phyloP scores from a whole-genome alignment of 2,797 vertebrate species.

The Lacerta bilineata region DNA sequence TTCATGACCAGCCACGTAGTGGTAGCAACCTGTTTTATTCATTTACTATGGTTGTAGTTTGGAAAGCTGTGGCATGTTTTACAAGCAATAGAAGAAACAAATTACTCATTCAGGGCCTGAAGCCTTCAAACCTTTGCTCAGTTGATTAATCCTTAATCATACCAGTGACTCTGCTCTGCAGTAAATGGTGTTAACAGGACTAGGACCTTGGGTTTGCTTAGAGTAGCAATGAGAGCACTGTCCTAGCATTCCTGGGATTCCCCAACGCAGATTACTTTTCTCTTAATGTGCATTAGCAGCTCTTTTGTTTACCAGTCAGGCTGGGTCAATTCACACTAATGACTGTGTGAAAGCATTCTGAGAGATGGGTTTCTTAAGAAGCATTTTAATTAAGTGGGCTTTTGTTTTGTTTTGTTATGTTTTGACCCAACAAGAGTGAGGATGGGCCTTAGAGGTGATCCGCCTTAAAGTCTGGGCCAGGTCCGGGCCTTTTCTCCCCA shows the following conservation, averaged over 20 bases:
- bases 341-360: not conserved
- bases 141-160: slow-evolving; percentile 61
- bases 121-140: slow-evolving; percentile 45
- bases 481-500: too few relatives aligned
- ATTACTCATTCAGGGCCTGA: slow-evolving; percentile 20
- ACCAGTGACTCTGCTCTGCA: slow-evolving; percentile 24
- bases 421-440: not conserved
- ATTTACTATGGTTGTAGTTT: slow-evolving; percentile 46
- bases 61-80: slow-evolving; percentile 48
- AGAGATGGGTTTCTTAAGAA: not conserved
- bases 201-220: slow-evolving; percentile 22
- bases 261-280: not conserved
- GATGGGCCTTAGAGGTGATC: not conserved
- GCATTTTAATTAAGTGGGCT: not conserved
- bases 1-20: slow-evolving; percentile 54
- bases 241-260: not conserved
- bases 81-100: slow-evolving; percentile 48
- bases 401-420: not conserved
- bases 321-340: not conserved
- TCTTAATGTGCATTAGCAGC: not conserved
- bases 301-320: not conserved
- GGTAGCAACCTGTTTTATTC: slow-evolving; percentile 56
- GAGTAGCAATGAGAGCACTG: slow-evolving; percentile 17
- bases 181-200: not conserved
- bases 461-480: too few relatives aligned